Base-by-base conservation (phyloP, 1,140 invertebrate species). In the Drosophila athabasca region DNA sequence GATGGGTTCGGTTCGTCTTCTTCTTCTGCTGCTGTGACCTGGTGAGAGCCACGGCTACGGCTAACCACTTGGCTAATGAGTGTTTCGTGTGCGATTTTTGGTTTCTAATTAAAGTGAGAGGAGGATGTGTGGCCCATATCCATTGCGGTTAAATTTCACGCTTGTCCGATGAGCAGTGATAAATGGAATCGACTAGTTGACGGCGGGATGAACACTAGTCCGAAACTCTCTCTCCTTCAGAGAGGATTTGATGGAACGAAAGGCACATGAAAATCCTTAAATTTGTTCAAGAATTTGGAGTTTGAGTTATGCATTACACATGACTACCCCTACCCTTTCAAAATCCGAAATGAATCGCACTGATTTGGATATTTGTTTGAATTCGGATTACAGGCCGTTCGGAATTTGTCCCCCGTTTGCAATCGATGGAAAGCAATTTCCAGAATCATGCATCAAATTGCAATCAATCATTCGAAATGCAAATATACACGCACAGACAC, bases 391-490 rank as follows among this genome's bases (percentile, higher is more conserved):
- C 29, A 9, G 2, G 7, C 64, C 19, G 15, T 19, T 19, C 9
- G 3, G 35, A n/a, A 29, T n/a, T 11, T 13, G 44, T 43, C 45
- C 51, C 17, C 17, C 17, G 17, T 13, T 53, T 54, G 26, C 13
- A 31, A 39, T 11, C 6, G 52, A 52, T 46, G 31, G 79, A 83
- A 66, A 61, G 35, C 70, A 57, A 87, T 78, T 75, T 85, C 41
- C 54, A 62, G 57, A 62, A 52, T 52, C 48, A 31, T 59, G 62
- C 78, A 85, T 85, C 74, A 87, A 82, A 87, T 65, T 55, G 62
- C 70, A 88, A 85, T 85, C 62, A 85, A 85, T 85, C 82, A 85
- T 69, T 64, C 43, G 76, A 85, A 70, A 77, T 87, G 82, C 73
- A 84, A 69, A 74, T 29, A 43, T 13, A n/a, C 52, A 62, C 15